Base-by-base conservation (phyloP, 2,797 vertebrate genomes). In the Malacoraja senta region DNA sequence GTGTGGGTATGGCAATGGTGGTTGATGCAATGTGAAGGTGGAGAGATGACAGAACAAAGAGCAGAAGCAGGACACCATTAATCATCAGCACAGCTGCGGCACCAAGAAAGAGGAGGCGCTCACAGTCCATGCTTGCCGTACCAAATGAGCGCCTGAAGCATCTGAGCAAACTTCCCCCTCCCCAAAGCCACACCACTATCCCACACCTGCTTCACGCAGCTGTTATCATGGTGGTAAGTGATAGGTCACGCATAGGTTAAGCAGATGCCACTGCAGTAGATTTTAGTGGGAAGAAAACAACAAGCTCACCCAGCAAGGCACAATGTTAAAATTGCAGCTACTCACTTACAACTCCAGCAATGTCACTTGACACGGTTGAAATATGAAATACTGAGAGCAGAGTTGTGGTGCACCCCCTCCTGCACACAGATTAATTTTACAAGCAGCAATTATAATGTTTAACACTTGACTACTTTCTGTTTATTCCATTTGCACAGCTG, bases 131-230 rank as follows among this genome's bases (percentile, higher is more conserved):
- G n/a, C 19, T 17, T 8, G 38, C 86, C 38, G 17, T 90, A 68
- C 1, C 86, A 90, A 29, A 74, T 29, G 38, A 53, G 90, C 9
- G 35, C 68, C 38, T 63, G 35, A 72, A 92, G 90, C 90, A 92
- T 92, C 53, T 92, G 68, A 74, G 90, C 71, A 72, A 24, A 35
- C 24, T 38, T 3, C 24, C 81, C 44, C 81, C 32, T 71, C 68
- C 71, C 68, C 10, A 80, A 32, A 35, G 6, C 29, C 79, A 44
- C 32, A 17, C 35, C 79, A 44, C 79, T 35, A 35, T 35, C 10
- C 38, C 21, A 53, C 90, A 92, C 38, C 90, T 92, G 90, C 71
- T 58, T 76, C 90, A 92, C 38, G n/a, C 90, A 92, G 90, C 90
- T 92, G 71, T 71, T 58, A 15, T n/a, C 26, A 71, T 53, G 3